Percentiles rank a stretch among this genome's conserved stretches.
phyloP scores from a whole-genome alignment of 2,888 invertebrate species.

The Tiliacea aurago region DNA sequence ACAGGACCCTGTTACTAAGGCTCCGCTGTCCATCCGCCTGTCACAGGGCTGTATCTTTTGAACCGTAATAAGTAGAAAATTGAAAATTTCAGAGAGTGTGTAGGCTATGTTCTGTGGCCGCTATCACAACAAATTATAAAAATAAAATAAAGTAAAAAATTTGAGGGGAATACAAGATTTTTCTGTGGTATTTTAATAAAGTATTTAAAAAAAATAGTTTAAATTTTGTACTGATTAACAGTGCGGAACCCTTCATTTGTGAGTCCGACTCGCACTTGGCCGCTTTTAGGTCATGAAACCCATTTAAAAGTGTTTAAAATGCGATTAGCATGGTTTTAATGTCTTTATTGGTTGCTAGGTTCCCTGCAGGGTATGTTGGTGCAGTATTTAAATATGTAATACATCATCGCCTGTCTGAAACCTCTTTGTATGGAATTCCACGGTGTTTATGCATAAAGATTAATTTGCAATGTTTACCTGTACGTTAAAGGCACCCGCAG shows the following conservation, averaged over 20 bases:
- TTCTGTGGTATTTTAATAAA: no score
- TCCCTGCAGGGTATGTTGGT: conserved; percentile 37
- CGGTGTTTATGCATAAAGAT: conserved; percentile 26
- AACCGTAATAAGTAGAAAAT: background rate
- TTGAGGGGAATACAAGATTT: no score
- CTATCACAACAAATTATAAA: no score
- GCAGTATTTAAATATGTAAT: conserved; percentile 56
- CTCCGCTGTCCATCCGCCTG: no score
- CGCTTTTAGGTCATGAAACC: conserved; percentile 51
- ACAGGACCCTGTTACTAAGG: background rate
- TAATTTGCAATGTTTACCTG: conserved; percentile 1
- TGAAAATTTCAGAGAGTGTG: no score
- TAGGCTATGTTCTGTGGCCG: no score
- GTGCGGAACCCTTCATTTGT: background rate
- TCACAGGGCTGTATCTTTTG: background rate
- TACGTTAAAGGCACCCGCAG: background rate
- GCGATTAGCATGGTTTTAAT: conserved; percentile 65
- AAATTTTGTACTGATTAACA: no score
- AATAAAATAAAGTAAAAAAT: background rate
- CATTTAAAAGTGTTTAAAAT: conserved; percentile 76
- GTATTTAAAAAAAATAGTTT: no score
- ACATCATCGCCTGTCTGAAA: conserved; percentile 49
- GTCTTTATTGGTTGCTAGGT: conserved; percentile 52
- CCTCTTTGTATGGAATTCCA: conserved; percentile 10
- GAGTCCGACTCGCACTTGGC: background rate